A percentile compares a stretch with the other conserved stretches of the same genome.
Conservation (phyloP, 2,113 vertebrate species). For the Etia nguti region DNA sequence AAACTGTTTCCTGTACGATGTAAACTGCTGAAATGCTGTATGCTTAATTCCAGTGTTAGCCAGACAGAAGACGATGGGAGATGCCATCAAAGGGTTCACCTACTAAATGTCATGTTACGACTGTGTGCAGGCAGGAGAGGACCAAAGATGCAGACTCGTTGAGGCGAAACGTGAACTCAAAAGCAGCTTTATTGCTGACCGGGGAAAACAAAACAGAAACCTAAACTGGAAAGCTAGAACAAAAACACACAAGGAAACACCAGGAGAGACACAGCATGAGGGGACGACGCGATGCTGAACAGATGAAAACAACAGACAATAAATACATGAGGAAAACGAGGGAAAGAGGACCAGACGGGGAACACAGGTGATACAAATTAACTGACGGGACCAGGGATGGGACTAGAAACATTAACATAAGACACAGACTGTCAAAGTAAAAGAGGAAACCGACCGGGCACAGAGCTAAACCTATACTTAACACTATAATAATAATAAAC, state of each 20-base stretch:
- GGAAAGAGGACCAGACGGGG: background rate
- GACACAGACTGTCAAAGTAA: background rate
- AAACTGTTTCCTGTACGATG: background rate
- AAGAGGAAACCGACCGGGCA: too few species aligned
- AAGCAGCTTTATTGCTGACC: fast-evolving
- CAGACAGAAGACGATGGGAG: fast-evolving
- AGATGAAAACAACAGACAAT: background rate
- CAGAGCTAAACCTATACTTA: fast-evolving
- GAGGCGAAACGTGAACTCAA: fast-evolving
- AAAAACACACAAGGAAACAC: fast-evolving
- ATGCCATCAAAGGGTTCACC: fast-evolving
- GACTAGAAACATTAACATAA: too few species aligned
- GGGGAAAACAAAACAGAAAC: fast-evolving
- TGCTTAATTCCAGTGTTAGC: background rate
- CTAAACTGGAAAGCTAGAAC: background rate
- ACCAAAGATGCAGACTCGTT: fast-evolving
- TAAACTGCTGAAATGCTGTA: background rate
- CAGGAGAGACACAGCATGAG: fast-evolving
- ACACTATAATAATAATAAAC: too few species aligned
- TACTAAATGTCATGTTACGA: background rate
- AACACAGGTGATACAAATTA: background rate
- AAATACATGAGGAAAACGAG: background rate
- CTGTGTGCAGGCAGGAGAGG: fast-evolving
- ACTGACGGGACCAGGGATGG: fast-evolving
- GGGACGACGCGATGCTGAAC: fast-evolving